phyloP scores from a whole-genome alignment of 2,888 invertebrate genomes.

The Euplexia lucipara region DNA sequence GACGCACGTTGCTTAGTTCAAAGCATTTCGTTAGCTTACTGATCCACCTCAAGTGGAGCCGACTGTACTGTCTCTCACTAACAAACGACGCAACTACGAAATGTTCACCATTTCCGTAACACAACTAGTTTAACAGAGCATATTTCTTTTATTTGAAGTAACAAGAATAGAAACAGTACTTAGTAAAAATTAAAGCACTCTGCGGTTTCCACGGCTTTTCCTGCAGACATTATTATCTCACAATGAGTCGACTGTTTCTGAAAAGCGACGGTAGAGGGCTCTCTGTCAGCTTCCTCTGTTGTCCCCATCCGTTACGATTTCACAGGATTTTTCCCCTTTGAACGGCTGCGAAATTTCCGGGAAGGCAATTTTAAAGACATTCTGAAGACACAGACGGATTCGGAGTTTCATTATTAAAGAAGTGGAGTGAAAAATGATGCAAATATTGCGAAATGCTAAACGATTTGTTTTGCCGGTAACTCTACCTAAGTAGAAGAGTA shows the following conservation, averaged over 20 bases:
- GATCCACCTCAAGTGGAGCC: too few relatives aligned
- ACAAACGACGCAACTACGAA: conserved; percentile 6
- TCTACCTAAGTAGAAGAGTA: neutral
- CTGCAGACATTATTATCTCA: conserved; percentile 59
- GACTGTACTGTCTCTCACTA: neutral
- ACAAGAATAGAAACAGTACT: conserved; percentile 33
- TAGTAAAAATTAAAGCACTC: conserved; percentile 48
- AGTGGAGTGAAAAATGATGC: conserved; percentile 50
- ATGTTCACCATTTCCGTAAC: neutral
- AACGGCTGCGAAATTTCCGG: conserved; percentile 43
- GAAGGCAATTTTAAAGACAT: conserved; percentile 59
- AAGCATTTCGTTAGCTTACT: too few relatives aligned
- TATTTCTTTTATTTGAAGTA: conserved; percentile 25
- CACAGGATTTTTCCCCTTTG: conserved; percentile 56
- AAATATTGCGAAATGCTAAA: conserved; percentile 35
- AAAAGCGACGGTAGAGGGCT: conserved; percentile 52
- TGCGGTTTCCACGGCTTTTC: conserved; percentile 33
- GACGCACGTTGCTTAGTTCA: too few relatives aligned
- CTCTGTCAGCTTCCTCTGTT: conserved; percentile 39
- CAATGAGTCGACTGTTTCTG: conserved; percentile 62
- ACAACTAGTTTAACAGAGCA: conserved; percentile 32
- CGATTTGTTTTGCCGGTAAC: neutral
- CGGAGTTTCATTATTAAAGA: conserved; percentile 44
- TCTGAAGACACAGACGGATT: conserved; percentile 54
- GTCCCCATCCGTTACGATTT: conserved; percentile 60